These are phyloP conservation scores for Pterois miles DNA, from an alignment of 2,797 vertebrate genomes.

Conservation along the genomic window DNA sequence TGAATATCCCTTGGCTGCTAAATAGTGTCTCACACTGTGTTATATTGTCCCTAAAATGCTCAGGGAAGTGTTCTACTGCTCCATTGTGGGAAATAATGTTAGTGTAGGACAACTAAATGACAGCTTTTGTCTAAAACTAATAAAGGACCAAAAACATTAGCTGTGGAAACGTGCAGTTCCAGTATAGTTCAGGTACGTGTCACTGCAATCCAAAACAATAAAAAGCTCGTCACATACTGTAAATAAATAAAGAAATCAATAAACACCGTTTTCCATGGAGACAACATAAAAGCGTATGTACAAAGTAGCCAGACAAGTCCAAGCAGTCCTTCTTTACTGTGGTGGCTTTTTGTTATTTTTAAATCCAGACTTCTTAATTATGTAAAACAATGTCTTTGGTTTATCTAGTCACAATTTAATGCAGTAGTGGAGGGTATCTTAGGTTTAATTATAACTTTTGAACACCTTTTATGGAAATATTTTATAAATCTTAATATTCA, in stretches of 20 bases:
- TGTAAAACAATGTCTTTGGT: background rate
- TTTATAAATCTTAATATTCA: background rate
- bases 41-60: slow-evolving; percentile 15
- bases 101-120: background rate
- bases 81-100: background rate
- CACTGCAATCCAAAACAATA: slow-evolving; percentile 11
- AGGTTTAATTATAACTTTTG: background rate
- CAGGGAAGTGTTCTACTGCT: slow-evolving; percentile 9
- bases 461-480: background rate
- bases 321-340: background rate
- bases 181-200: slow-evolving; percentile 5
- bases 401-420: background rate
- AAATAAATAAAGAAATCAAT: background rate
- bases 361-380: background rate
- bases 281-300: slow-evolving; percentile 17
- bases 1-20: slow-evolving; percentile 23
- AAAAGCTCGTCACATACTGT: slow-evolving; percentile 18
- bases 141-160: background rate
- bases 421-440: background rate
- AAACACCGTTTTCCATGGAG: background rate
- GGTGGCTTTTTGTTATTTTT: background rate
- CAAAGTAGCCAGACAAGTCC: slow-evolving; percentile 17
- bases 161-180: background rate
- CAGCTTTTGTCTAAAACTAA: background rate
- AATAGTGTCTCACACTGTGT: background rate